These are phyloP conservation scores for Carettochelys insculpta DNA, from an alignment of 2,113 vertebrate species.

Conservation along the genomic window DNA sequence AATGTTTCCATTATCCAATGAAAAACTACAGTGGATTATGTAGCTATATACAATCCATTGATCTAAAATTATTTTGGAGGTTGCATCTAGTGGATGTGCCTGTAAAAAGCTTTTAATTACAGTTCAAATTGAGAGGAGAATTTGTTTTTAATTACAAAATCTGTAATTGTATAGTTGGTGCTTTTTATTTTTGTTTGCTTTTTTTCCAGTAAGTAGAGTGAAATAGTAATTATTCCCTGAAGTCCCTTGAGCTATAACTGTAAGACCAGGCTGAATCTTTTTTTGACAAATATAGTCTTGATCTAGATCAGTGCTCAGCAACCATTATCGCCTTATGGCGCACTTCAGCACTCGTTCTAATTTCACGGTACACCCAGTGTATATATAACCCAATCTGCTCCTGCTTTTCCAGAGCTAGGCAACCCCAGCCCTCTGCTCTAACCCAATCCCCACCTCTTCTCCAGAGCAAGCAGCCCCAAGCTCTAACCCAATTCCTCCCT, in stretches of 20 bases:
- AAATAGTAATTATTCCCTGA: accelerated
- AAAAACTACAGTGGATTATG: not conserved
- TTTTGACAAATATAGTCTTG: not conserved
- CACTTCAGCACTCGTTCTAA: too few species aligned
- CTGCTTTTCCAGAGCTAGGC: too few species aligned
- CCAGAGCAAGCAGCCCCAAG: too few species aligned
- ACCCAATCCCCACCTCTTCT: too few species aligned
- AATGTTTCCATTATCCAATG: not conserved
- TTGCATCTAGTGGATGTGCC: not conserved
- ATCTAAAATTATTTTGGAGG: not conserved
- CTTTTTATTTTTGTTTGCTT: not conserved
- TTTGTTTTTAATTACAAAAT: not conserved
- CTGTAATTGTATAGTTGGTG: not conserved
- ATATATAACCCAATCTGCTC: too few species aligned
- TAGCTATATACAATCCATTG: not conserved
- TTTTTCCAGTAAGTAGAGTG: not conserved
- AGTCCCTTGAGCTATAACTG: not conserved
- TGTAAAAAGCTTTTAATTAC: not conserved
- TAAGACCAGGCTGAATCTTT: not conserved
- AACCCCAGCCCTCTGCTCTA: too few species aligned
- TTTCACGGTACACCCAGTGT: too few species aligned
- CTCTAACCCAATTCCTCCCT: too few species aligned
- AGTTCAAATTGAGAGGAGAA: not conserved
- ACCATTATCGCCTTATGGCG: too few species aligned
- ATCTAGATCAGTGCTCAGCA: too few species aligned